Percentiles rank a stretch among this genome's conserved stretches.
phyloP scores from a whole-genome alignment of 2,113 vertebrate species.

The Trogon melanurus region DNA sequence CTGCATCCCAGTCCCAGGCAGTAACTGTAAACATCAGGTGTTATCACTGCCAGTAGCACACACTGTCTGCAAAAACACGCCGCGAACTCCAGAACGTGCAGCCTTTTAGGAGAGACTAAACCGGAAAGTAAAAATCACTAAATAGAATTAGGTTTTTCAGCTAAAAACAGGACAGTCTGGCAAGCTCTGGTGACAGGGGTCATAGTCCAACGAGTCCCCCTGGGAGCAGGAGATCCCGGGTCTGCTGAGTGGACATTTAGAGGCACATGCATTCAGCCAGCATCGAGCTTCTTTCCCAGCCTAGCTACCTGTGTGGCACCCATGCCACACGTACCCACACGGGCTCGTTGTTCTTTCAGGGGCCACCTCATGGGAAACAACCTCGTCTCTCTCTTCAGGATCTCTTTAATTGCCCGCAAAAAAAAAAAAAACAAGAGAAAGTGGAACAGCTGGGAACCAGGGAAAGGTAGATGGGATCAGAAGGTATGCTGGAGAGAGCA shows the following conservation, averaged over 20 bases:
- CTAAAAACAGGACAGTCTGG: too few relatives aligned
- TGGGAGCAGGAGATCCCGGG: not conserved
- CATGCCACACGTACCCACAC: fast-evolving
- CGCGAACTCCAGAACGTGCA: too few relatives aligned
- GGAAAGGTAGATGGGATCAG: not conserved
- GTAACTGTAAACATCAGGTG: too few relatives aligned
- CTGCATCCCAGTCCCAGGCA: too few relatives aligned
- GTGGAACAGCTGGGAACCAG: not conserved
- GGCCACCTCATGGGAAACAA: not conserved
- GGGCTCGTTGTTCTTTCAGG: not conserved
- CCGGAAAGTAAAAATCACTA: too few relatives aligned
- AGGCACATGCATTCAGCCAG: not conserved
- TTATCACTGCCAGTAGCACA: too few relatives aligned
- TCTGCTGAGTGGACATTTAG: not conserved
- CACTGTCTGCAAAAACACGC: too few relatives aligned
- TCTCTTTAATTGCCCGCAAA: not conserved
- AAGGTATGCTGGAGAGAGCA: not conserved
- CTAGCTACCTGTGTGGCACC: not conserved
- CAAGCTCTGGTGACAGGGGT: not conserved
- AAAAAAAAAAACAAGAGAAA: not conserved
- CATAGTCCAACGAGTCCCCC: not conserved
- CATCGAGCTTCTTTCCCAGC: not conserved
- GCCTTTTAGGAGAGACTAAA: too few relatives aligned
- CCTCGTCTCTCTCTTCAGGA: not conserved
- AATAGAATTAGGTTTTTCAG: too few relatives aligned